These are phyloP conservation scores for Campopleginae sp. DNA, from an alignment of 2,888 invertebrate species.

Conservation along the genomic window DNA sequence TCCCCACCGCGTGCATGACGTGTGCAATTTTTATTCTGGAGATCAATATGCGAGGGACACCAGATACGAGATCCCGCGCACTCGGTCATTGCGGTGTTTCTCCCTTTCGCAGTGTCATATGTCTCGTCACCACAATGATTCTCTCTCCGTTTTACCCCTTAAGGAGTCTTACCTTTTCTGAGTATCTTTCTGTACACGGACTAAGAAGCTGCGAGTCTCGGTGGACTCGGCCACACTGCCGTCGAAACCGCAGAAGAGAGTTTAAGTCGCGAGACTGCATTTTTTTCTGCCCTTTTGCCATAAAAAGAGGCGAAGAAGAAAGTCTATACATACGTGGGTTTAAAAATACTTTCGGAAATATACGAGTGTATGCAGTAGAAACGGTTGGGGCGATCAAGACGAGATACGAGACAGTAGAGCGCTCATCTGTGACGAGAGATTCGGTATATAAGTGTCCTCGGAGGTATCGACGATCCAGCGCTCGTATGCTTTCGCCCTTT, in stretches of 20 bases:
- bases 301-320: slow-evolving; percentile 74
- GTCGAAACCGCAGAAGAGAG: slow-evolving; percentile 75
- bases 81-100: slow-evolving; percentile 40
- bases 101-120: slow-evolving; percentile 58
- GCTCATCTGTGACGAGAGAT: slow-evolving; percentile 47
- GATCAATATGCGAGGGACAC: slow-evolving; percentile 3
- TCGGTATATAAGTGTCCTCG: slow-evolving; percentile 31
- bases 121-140: slow-evolving; percentile 57
- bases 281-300: slow-evolving; percentile 77
- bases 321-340: neutral
- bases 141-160: slow-evolving; percentile 21
- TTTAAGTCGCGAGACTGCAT: slow-evolving; percentile 72
- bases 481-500: slow-evolving; percentile 55
- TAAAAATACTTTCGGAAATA: slow-evolving; percentile 4
- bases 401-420: slow-evolving; percentile 55
- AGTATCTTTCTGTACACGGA: slow-evolving; percentile 7
- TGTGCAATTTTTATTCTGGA: slow-evolving; percentile 7
- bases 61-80: slow-evolving; percentile 27
- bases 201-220: slow-evolving; percentile 61
- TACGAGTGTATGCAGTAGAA: slow-evolving; percentile 22
- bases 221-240: slow-evolving; percentile 69
- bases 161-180: slow-evolving; percentile 1
- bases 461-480: slow-evolving; percentile 55
- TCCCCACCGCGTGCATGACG: neutral
- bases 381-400: slow-evolving; percentile 42